Evolutionary conservation across 1,140 invertebrate species (phyloP).

Genomic region (Lethocerus indicus): DNA sequence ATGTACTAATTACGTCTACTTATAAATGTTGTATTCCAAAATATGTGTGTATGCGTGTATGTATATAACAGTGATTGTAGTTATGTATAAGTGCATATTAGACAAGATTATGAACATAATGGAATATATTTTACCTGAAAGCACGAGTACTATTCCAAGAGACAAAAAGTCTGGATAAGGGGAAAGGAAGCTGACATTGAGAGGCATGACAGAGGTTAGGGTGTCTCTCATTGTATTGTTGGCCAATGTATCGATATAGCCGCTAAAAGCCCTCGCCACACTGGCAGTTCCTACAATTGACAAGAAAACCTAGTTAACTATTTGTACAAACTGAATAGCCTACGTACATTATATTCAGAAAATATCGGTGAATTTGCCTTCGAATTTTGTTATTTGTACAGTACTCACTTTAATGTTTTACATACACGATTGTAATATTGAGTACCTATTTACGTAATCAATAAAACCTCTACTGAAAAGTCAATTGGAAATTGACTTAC

Average conservation of each 20-base stretch:
- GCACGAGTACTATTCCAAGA: constrained; percentile 33
- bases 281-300: constrained; percentile 41
- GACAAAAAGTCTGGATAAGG: constrained; percentile 52
- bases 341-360: background rate
- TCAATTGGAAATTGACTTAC: constrained; percentile 1
- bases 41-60: too few relatives aligned
- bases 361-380: too few relatives aligned
- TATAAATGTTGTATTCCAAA: too few relatives aligned
- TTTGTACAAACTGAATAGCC: background rate
- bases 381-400: too few relatives aligned
- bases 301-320: background rate
- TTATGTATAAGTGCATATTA: too few relatives aligned
- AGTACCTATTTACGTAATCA: too few relatives aligned
- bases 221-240: constrained; percentile 38
- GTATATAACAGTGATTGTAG: too few relatives aligned
- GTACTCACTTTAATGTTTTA: too few relatives aligned
- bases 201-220: constrained; percentile 36
- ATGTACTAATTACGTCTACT: too few relatives aligned
- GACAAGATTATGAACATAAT: background rate
- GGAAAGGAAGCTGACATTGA: constrained; percentile 34
- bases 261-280: constrained; percentile 53
- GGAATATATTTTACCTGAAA: constrained; percentile 29
- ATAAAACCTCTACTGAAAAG: too few relatives aligned
- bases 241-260: constrained; percentile 50
- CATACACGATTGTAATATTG: too few relatives aligned